Base-by-base conservation (phyloP, 2,797 vertebrate species). In the Falco columbarius region DNA sequence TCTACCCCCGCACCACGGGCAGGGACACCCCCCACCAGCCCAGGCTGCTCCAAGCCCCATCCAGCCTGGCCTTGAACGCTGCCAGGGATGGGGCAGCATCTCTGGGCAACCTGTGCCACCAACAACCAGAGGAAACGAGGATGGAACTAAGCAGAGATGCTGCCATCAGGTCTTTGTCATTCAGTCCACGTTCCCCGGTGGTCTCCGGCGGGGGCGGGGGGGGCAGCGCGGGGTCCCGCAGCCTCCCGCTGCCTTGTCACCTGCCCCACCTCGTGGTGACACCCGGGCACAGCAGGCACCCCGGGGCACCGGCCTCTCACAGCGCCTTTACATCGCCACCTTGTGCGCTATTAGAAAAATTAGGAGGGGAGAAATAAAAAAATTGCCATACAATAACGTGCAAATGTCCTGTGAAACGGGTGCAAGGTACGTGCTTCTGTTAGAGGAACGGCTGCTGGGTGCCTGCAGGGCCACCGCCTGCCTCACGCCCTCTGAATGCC, bases 211-310 rank as follows among this genome's bases (percentile, higher is more conserved):
- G 2, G 27, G 8, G 59, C 32, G 2, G 49, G 40, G 15, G 42
- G 42, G 42, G 42, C 42, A 44, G 42, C 17, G 17, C 42, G 42
- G 4, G 2, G 68, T 36, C 30, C 12, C 4, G 2, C 27, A 1
- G 2, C 24, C 14, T 7, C 5, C 12, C 12, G 2, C 51, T 6
- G 27, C 56, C 18, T 12, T 42, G 74, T 42, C 87, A 36, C 61
- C 49, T 27, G 81, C 94, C 30, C 97, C 97, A 90, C 7, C 97
- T 95, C 7, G 65, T 36, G 97, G 97, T 44, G 77, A 30, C 63
- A 52, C 7, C 2, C 9, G 26, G 38, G 3, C 77, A 73, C 56
- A 17, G 84, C 81, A 71, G 58, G 34, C 38, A 24, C 44, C 49
- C 7, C 61, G 20, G 38, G 36, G 40, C 36, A 20, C 12, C 12